These are phyloP conservation scores for Stegophylla sp. DNA, from an alignment of 2,888 invertebrate genomes.

Conservation along the genomic window DNA sequence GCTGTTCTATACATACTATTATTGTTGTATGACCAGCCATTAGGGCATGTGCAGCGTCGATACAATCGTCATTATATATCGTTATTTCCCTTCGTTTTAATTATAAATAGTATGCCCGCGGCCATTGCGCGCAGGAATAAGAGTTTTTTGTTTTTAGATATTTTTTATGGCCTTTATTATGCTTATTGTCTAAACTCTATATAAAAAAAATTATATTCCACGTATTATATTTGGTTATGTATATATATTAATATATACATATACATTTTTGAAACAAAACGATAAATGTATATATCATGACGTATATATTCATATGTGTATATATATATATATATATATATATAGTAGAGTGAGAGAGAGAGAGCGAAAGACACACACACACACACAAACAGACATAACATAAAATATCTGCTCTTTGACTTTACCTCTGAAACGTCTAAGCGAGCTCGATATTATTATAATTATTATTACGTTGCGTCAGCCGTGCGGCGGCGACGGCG, in stretches of 20 bases:
- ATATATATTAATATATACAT: background rate
- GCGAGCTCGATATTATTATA: constrained; percentile 25
- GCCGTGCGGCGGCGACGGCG: constrained; percentile 28
- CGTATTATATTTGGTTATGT: background rate
- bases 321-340: background rate
- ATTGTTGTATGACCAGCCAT: background rate
- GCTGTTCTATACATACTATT: background rate
- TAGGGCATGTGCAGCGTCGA: background rate
- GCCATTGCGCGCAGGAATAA: background rate
- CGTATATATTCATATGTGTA: background rate
- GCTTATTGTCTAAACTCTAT: constrained; percentile 12
- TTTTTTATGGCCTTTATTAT: constrained; percentile 26
- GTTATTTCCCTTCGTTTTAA: constrained; percentile 32
- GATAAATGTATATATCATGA: constrained; percentile 2
- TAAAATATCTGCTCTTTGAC: background rate
- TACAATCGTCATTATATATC: constrained; percentile 38
- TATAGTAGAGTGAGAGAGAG: background rate
- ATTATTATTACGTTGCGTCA: constrained; percentile 44
- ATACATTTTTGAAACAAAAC: constrained; percentile 38
- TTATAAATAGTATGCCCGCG: constrained; percentile 34
- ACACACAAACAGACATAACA: background rate
- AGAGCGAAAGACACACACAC: background rate
- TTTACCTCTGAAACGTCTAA: background rate
- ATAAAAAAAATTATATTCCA: background rate
- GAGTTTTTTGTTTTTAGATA: constrained; percentile 2